Base-by-base conservation (phyloP, 2,888 invertebrate genomes). In the Cosmia trapezina region DNA sequence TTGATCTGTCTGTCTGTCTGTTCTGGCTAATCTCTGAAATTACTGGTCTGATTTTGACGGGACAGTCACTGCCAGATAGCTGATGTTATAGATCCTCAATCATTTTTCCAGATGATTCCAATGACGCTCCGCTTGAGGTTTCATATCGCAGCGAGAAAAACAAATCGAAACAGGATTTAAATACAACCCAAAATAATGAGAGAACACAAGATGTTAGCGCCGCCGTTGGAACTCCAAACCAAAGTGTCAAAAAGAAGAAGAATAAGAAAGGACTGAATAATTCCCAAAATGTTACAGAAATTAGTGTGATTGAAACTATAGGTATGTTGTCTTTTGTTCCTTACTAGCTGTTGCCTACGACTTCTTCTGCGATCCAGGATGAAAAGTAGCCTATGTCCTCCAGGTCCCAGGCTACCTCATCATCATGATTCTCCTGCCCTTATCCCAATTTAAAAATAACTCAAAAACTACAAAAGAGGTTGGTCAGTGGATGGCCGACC, bases 201-300 rank as follows among this genome's bases (percentile, higher is more conserved):
- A 41, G 17, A 8, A 45, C 33, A 14, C n/a, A 54, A 64, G 59
- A 12, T 5, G 17, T 43, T 60, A n/a, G 19, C 22, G 11, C 60
- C 9, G 4, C 37, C 9, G n/a, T n/a, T 65, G 70, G 43, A 65
- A 76, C 67, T 43, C 73, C 61, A 28, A 74, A 45, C n/a, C 61
- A 71, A 57, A 83, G 77, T 70, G 73, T 22, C 17, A 86, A 81
- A 60, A 86, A 83, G 60, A 86, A 83, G 51, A 83, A 82, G 63
- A 78, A 81, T 33, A 80, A 82, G 59, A 76, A 83, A 56, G 67
- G 71, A 74, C 72, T 73, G 3, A 63, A 87, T 54, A 74, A 33
- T 33, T 83, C 83, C 6, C 76, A 80, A 73, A 66, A 49, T 67
- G 60, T 53, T 51, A 22, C 53, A 41, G 79, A 77, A 2, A 57